Conservation (phyloP, 2,888 invertebrate genomes). For the Labia minor region DNA sequence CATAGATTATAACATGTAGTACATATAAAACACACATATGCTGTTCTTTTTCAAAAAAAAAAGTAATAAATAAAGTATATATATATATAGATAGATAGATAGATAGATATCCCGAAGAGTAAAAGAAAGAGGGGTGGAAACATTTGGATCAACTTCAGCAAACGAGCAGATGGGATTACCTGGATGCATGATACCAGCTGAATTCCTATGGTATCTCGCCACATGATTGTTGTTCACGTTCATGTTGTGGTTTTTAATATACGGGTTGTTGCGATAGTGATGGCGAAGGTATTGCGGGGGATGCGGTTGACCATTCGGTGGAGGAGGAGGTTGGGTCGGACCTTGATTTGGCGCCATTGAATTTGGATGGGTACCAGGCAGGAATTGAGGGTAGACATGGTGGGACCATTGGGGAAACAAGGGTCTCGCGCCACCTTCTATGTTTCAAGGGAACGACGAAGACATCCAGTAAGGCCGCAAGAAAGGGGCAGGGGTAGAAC, state of each 20-base stretch:
- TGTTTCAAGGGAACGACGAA: constrained; percentile 39
- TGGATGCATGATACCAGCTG: constrained; percentile 44
- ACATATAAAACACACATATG: constrained; percentile 28
- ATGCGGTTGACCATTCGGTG: constrained; percentile 42
- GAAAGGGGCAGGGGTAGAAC: background rate
- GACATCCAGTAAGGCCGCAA: background rate
- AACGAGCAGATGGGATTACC: constrained; percentile 37
- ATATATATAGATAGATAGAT: too few relatives aligned
- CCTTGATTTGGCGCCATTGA: constrained; percentile 39
- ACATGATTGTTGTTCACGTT: constrained; percentile 43
- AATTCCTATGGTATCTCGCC: constrained; percentile 48
- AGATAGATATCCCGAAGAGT: constrained; percentile 20
- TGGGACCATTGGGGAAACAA: constrained; percentile 91
- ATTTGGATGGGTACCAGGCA: constrained; percentile 78
- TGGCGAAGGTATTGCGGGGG: constrained; percentile 40
- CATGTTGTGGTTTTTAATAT: constrained; percentile 32
- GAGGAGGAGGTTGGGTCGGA: constrained; percentile 41
- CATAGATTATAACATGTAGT: constrained; percentile 17
- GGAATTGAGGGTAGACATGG: constrained; percentile 88
- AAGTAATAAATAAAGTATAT: constrained; percentile 16
- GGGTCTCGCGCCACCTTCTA: constrained; percentile 53
- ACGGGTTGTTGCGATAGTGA: constrained; percentile 37
- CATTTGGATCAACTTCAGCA: constrained; percentile 23
- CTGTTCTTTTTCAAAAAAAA: constrained; percentile 25
- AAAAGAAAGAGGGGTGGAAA: constrained; percentile 22